Conservation (phyloP, 64 coral and sea anemone genomes). For the Platygyra sinensis region DNA sequence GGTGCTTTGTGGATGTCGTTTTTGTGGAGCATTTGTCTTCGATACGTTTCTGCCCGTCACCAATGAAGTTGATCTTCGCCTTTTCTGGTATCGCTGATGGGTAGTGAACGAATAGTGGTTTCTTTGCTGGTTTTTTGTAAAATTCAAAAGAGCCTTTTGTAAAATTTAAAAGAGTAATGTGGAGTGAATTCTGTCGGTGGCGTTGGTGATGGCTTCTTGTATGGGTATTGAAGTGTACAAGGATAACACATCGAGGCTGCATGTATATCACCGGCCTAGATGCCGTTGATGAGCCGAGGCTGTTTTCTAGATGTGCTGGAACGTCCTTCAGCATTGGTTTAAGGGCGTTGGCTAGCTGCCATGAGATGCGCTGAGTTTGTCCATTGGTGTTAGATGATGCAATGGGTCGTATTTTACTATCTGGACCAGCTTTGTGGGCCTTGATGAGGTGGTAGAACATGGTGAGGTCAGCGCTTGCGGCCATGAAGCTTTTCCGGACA, state of each 20-base stretch:
- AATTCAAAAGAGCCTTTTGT: no score
- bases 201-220: conserved; percentile 34
- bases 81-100: no score
- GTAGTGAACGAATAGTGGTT: no score
- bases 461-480: conserved; percentile 34
- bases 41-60: no score
- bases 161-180: no score
- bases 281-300: conserved; percentile 40
- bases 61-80: no score
- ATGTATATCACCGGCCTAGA: conserved; percentile 3
- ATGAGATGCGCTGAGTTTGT: conserved; percentile 38
- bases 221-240: no score
- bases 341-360: conserved; percentile 24
- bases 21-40: no score
- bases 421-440: conserved; percentile 37
- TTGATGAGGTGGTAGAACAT: conserved; percentile 54
- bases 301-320: conserved; percentile 46
- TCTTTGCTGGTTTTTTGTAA: no score
- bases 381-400: conserved; percentile 55
- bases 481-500: conserved; percentile 32
- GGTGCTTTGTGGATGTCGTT: no score
- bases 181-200: neutral
- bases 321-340: conserved; percentile 45
- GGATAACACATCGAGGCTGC: neutral
- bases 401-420: conserved; percentile 39